Evolutionary conservation across 2,888 invertebrate genomes (phyloP).

Genomic region (Harpalus rufipes): DNA sequence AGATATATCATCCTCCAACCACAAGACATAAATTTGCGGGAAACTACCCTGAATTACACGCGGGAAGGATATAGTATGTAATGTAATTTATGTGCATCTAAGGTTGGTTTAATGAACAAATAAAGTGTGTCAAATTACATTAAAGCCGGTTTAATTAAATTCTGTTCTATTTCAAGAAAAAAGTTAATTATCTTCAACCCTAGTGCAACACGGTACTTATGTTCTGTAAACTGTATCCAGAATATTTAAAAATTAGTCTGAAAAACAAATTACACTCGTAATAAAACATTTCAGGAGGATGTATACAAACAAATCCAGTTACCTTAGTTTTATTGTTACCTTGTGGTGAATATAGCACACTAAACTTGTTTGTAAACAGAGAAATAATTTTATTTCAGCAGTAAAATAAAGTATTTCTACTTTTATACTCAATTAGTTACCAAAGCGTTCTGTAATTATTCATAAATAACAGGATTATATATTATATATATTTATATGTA

Average conservation of each 20-base stretch:
- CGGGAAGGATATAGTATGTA: slow-evolving; percentile 19
- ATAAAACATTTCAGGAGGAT: too few species aligned
- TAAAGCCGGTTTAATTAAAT: slow-evolving; percentile 40
- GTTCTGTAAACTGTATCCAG: background rate
- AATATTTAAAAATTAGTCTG: background rate
- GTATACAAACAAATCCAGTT: too few species aligned
- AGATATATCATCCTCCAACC: slow-evolving; percentile 11
- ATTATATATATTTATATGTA: too few species aligned
- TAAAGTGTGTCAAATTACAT: slow-evolving; percentile 52
- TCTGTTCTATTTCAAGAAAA: slow-evolving; percentile 18
- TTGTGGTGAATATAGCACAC: too few species aligned
- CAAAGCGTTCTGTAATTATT: too few species aligned
- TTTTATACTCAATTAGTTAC: too few species aligned
- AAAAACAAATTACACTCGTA: too few species aligned
- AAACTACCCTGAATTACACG: background rate
- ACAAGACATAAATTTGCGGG: slow-evolving; percentile 10
- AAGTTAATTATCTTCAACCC: background rate
- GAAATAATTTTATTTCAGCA: too few species aligned
- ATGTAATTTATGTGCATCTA: slow-evolving; percentile 38
- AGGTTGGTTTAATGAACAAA: slow-evolving; percentile 37
- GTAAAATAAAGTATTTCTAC: too few species aligned
- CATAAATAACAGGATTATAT: too few species aligned
- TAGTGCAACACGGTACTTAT: background rate
- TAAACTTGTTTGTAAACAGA: too few species aligned
- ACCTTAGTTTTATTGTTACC: too few species aligned